Percentiles rank a stretch among this genome's conserved stretches.
Conservation (phyloP, 2,797 vertebrate genomes). For the Siniperca undulata region DNA sequence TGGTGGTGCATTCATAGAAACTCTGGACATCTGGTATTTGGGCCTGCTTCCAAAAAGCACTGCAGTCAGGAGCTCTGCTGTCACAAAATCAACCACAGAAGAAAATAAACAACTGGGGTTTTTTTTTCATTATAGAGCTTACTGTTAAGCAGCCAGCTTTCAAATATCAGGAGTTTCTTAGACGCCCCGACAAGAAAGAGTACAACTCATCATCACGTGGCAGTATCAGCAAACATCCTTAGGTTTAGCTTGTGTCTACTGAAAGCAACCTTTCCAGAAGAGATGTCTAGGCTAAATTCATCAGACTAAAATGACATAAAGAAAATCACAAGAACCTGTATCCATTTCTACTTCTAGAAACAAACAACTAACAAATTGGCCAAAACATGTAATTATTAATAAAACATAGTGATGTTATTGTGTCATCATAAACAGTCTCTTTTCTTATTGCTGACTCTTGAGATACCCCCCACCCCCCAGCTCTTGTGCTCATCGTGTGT, state of each 20-base stretch:
- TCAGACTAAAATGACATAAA: background rate
- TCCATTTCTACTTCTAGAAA: background rate
- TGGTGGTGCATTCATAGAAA: constrained; percentile 4
- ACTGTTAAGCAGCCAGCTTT: constrained; percentile 7
- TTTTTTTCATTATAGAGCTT: background rate
- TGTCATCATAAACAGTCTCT: background rate
- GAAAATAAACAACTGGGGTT: background rate
- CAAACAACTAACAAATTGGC: background rate
- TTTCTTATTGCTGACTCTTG: constrained; percentile 2
- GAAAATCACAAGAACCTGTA: background rate
- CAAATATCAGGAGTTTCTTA: background rate
- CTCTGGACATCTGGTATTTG: background rate
- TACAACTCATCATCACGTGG: background rate
- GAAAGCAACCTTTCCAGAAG: background rate
- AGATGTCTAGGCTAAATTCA: background rate
- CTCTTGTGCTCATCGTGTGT: constrained; percentile 2
- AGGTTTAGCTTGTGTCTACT: background rate
- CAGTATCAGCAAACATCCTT: background rate
- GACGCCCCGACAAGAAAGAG: background rate
- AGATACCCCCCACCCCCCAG: background rate
- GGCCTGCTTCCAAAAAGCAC: background rate
- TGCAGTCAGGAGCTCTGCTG: background rate
- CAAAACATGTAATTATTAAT: background rate
- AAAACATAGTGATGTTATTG: background rate
- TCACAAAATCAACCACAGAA: constrained; percentile 1